phyloP scores from a whole-genome alignment of 2,888 invertebrate genomes.

The Leptinotarsa haldemani region DNA sequence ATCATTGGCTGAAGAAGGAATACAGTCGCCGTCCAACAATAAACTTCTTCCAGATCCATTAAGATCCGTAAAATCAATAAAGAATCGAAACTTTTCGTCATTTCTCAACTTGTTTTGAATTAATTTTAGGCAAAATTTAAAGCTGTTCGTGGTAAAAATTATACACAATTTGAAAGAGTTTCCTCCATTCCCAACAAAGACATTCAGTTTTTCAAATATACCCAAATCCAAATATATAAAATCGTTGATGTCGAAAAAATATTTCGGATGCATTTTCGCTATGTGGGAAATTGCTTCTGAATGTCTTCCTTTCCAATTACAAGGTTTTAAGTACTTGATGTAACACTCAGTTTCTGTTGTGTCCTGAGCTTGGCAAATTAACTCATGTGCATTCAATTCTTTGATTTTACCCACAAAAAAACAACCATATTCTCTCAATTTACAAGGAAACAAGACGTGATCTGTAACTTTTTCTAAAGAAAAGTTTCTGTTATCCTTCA shows the following conservation, averaged over 20 bases:
- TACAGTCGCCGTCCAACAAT: conserved; percentile 6
- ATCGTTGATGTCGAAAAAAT: not conserved
- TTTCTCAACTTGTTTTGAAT: not conserved
- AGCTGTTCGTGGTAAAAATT: not conserved
- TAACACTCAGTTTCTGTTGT: not conserved
- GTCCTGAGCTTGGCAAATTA: not conserved
- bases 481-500: conserved; percentile 16
- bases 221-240: conserved; percentile 3
- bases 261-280: not conserved
- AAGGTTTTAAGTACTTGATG: not conserved
- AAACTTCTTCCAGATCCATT: not conserved
- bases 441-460: conserved; percentile 18
- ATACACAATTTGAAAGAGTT: conserved; percentile 1
- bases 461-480: conserved; percentile 17
- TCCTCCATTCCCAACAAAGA: not conserved
- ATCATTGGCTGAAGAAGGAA: not conserved
- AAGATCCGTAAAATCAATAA: conserved; percentile 11
- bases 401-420: not conserved
- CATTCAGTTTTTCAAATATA: conserved; percentile 1
- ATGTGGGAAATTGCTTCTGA: conserved; percentile 11
- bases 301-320: conserved; percentile 12
- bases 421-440: conserved; percentile 10
- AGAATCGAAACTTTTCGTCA: conserved; percentile 7
- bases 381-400: conserved; percentile 11
- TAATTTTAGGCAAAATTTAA: not conserved